Base-by-base conservation (phyloP, 2,113 vertebrate species). In the Spilogale gracilis region DNA sequence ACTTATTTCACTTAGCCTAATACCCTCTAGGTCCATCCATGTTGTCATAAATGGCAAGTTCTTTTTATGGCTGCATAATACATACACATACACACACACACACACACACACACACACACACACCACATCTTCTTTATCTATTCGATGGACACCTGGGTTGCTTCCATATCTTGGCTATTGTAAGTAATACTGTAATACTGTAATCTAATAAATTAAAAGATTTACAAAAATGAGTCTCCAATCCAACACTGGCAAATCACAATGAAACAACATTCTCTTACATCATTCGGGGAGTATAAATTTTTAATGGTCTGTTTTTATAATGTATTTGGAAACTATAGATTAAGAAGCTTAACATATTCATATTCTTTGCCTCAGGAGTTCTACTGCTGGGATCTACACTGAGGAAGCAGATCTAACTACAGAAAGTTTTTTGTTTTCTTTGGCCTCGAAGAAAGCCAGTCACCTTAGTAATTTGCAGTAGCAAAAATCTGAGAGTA, bases 381-480 rank as follows among this genome's bases (percentile, higher is more conserved):
- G 45, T 85, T 85, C 14, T 45, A 92, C 27, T 73, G 4, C 50
- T 95, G 16, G 32, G 58, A 82, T 91, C 20, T 58, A 93, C 32
- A 23, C 21, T 63, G 80, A 89, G 10, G 30, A 86, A 80, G 86
- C 17, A 94, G 58, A 85, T 73, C 32, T 78, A 87, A 82, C 85
- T 61, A 87, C 3, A 67, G 50, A 76, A 91, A 87, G 18, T 9
- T 80, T 90, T 86, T 60, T 91, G 54, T 79, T 80, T 92, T 25
- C 65, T 92, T 82, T 94, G n/a, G 27, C 50, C 89, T 78, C 83
- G 69, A 95, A 89, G 84, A 95, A 95, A 95, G 52, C 18, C 38
- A 92, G 67, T 60, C 52, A 79, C n/a, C 32, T 32, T 14, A 84
- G 58, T 63, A 90, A 93, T 93, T 52, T 80, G 50, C 25, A 78